phyloP scores from a whole-genome alignment of 2,797 vertebrate species.

The Parauchenoglanis punctatus region DNA sequence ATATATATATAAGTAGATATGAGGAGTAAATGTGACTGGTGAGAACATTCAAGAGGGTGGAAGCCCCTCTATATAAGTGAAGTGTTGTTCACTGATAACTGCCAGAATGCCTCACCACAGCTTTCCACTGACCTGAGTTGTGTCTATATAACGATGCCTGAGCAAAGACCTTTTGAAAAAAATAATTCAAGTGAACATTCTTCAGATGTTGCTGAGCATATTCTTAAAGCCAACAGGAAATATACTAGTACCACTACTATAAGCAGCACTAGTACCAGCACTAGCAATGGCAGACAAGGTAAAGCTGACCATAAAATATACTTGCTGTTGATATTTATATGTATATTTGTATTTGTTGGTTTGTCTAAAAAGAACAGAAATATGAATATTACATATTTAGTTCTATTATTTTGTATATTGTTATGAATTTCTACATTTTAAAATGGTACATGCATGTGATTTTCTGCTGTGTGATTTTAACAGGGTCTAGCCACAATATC shows the following conservation, averaged over 20 bases:
- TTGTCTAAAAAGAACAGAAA: background rate
- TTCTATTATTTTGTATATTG: background rate
- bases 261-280: no score
- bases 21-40: background rate
- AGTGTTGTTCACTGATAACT: background rate
- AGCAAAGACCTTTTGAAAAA: background rate
- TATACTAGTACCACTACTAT: no score
- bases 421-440: background rate
- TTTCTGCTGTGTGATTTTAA: background rate
- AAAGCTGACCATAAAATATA: background rate
- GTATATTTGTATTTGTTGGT: background rate
- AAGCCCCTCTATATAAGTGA: background rate
- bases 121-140: conserved; percentile 46
- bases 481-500: background rate
- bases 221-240: conserved; percentile 1
- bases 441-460: background rate
- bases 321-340: background rate
- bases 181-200: background rate
- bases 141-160: background rate
- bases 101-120: conserved; percentile 27
- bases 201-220: background rate
- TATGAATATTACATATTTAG: background rate
- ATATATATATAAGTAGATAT: background rate
- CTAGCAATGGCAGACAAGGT: background rate
- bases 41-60: background rate